phyloP scores from a whole-genome alignment of 2,888 invertebrate genomes.

The Xanthostigma xanthostigma region DNA sequence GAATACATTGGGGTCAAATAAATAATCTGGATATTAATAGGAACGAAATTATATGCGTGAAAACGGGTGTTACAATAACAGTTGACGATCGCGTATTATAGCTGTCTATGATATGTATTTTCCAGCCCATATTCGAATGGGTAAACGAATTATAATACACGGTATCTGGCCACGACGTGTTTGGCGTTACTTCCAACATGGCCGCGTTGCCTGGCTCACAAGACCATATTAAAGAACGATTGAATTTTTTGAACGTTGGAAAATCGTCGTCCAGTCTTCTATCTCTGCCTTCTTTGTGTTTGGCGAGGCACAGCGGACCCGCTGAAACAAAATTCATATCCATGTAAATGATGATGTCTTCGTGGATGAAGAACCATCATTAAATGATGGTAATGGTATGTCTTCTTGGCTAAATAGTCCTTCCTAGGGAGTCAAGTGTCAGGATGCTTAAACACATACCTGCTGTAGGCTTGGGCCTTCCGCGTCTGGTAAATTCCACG shows the following conservation, averaged over 20 bases:
- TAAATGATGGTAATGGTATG: no score
- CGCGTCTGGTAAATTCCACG: conserved; percentile 67
- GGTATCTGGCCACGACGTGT: conserved; percentile 78
- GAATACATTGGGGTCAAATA: no score
- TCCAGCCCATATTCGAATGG: conserved; percentile 90
- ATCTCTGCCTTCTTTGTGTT: conserved; percentile 49
- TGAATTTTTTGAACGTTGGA: conserved; percentile 67
- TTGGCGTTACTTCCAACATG: conserved; percentile 65
- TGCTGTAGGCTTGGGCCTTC: conserved; percentile 62
- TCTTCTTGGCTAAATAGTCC: no score
- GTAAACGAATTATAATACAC: conserved; percentile 91
- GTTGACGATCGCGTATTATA: conserved; percentile 29
- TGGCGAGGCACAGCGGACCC: conserved; percentile 64
- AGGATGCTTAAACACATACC: conserved; percentile 29
- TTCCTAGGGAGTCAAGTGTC: no score
- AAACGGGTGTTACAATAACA: not conserved
- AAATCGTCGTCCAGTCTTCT: conserved; percentile 65
- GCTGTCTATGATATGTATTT: conserved; percentile 78
- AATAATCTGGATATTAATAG: no score
- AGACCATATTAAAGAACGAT: conserved; percentile 52
- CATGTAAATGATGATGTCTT: no score
- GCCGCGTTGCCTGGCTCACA: conserved; percentile 65
- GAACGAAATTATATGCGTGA: no score
- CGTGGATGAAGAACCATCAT: no score
- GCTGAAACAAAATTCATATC: conserved; percentile 29